Percentiles rank a stretch among this genome's conserved stretches.
phyloP scores from a whole-genome alignment of 2,797 vertebrate genomes.

The Xerus rutilus region DNA sequence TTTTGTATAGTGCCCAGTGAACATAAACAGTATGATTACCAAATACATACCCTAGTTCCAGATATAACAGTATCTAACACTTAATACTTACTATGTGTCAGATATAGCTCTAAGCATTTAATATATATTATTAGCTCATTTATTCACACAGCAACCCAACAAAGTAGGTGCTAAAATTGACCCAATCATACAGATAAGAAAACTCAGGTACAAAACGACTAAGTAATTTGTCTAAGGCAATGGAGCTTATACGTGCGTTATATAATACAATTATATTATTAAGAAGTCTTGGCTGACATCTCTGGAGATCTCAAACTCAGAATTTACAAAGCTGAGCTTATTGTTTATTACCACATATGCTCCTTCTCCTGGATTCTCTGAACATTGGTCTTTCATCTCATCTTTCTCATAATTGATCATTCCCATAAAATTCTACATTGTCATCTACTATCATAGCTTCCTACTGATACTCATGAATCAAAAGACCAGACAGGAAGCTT shows the following conservation, averaged over 20 bases:
- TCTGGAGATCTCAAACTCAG: neutral
- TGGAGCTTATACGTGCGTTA: neutral
- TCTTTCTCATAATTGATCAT: neutral
- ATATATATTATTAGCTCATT: neutral
- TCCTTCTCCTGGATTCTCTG: neutral
- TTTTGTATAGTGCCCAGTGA: neutral
- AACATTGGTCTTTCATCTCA: neutral
- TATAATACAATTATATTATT: neutral
- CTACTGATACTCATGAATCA: neutral
- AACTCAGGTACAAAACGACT: neutral
- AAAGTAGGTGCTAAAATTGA: neutral
- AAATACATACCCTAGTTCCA: neutral
- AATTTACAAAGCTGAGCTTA: neutral
- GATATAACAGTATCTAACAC: neutral
- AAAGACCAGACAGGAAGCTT: neutral
- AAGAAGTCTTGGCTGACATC: neutral
- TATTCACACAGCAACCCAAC: neutral
- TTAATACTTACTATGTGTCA: neutral
- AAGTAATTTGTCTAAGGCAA: conserved; percentile 13
- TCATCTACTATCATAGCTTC: neutral
- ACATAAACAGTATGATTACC: neutral
- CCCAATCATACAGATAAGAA: neutral
- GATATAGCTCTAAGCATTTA: neutral
- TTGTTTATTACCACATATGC: neutral
- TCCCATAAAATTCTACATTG: neutral